Conservation (phyloP, 2,113 vertebrate species). For the Corvus cornix region DNA sequence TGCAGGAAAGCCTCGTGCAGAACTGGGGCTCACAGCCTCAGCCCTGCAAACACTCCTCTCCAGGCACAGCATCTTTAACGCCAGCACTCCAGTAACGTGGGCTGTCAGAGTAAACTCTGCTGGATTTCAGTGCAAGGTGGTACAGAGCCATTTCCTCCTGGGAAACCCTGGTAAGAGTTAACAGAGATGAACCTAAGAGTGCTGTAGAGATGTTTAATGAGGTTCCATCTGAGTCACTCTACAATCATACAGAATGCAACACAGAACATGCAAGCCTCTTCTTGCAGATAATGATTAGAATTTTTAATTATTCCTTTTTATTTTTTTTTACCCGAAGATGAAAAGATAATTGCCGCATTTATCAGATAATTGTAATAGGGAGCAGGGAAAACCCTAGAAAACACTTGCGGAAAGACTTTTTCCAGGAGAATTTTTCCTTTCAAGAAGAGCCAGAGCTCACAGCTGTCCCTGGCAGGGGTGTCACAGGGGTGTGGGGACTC, state of each 20-base stretch:
- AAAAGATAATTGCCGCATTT: background rate
- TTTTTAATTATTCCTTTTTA: background rate
- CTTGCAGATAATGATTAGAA: background rate
- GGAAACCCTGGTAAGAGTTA: background rate
- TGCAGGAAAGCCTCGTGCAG: background rate
- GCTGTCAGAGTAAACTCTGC: background rate
- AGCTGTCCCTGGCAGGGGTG: background rate
- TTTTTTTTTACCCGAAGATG: background rate
- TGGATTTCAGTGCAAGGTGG: background rate
- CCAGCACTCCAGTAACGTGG: rapidly evolving
- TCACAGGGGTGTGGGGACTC: background rate
- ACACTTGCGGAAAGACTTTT: background rate
- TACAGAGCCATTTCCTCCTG: background rate
- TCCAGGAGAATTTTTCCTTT: background rate
- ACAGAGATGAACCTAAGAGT: background rate
- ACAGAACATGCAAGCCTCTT: background rate
- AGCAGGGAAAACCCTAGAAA: background rate
- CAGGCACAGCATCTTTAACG: background rate
- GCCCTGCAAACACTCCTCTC: background rate
- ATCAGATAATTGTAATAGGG: background rate
- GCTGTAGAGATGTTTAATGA: background rate
- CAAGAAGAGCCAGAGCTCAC: background rate
- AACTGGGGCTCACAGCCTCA: background rate
- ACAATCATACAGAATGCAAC: background rate
- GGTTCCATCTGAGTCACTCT: background rate